Conservation (phyloP, 2,113 vertebrate genomes). For the Lasiurus cinereus region DNA sequence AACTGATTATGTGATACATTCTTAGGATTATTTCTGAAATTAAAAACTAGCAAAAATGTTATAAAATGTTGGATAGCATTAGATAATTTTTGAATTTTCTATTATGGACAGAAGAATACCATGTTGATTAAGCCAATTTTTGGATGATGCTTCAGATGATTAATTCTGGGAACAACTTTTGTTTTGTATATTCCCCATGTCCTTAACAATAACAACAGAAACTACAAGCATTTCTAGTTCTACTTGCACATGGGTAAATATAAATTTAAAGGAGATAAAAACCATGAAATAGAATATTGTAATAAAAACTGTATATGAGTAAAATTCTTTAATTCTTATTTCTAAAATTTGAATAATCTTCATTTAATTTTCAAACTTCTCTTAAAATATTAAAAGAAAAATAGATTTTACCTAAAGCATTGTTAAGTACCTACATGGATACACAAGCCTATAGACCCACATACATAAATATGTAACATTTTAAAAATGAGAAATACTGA, state of each 20-base stretch:
- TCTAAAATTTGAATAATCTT: conserved; percentile 10
- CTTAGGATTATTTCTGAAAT: conserved; percentile 51
- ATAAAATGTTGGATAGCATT: conserved; percentile 17
- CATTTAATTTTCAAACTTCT: conserved; percentile 14
- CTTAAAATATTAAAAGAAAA: neutral
- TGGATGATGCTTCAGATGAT: conserved; percentile 57
- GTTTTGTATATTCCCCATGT: neutral
- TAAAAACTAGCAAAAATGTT: conserved; percentile 34
- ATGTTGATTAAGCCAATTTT: conserved; percentile 35
- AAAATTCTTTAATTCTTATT: conserved; percentile 17
- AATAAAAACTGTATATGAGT: neutral
- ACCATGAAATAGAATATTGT: neutral
- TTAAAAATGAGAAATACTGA: conserved; percentile 31
- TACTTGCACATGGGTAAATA: conserved; percentile 2
- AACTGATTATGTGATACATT: conserved; percentile 11
- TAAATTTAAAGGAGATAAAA: conserved; percentile 25
- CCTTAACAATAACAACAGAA: conserved; percentile 22
- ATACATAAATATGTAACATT: neutral
- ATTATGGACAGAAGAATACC: conserved; percentile 12
- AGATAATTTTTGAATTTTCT: neutral
- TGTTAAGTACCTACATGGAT: neutral
- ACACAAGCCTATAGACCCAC: neutral
- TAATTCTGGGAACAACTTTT: conserved; percentile 56
- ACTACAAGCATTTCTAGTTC: neutral
- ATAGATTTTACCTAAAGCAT: neutral